These are phyloP conservation scores for Halocynthia roretzi DNA, from an alignment of 23 tunicate species.

Conservation along the genomic window DNA sequence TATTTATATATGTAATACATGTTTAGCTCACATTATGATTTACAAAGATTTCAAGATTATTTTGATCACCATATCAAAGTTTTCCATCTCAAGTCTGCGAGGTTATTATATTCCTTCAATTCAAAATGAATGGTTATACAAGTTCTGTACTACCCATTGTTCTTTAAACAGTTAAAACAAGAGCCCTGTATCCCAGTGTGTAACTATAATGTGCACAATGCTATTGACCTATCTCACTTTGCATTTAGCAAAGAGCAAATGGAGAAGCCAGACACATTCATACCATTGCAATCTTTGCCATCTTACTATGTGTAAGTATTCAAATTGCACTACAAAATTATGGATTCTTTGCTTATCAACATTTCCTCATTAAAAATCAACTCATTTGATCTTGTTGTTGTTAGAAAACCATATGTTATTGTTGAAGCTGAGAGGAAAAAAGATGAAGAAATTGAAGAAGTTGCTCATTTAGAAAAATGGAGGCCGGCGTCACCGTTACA, in stretches of 20 bases:
- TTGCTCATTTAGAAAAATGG: conserved; percentile 36
- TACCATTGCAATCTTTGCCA: conserved; percentile 14
- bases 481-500: conserved; percentile 67
- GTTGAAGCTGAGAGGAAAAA: conserved; percentile 42
- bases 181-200: too few relatives aligned
- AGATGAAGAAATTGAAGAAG: conserved; percentile 44
- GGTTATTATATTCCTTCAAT: too few relatives aligned
- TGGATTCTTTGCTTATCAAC: background rate
- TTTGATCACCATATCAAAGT: background rate
- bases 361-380: background rate
- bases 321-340: too few relatives aligned
- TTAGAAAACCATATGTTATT: conserved; percentile 52
- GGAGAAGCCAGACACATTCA: conserved; percentile 18
- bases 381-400: background rate
- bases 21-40: background rate
- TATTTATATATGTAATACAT: background rate
- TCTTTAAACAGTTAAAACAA: too few relatives aligned
- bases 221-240: too few relatives aligned
- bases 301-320: conserved; percentile 9
- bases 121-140: too few relatives aligned
- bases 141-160: too few relatives aligned
- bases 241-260: too few relatives aligned
- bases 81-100: too few relatives aligned
- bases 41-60: background rate
- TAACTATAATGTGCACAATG: too few relatives aligned